These are phyloP conservation scores for Pomacea canaliculata DNA, from an alignment of 2,888 invertebrate species.

Conservation along the genomic window DNA sequence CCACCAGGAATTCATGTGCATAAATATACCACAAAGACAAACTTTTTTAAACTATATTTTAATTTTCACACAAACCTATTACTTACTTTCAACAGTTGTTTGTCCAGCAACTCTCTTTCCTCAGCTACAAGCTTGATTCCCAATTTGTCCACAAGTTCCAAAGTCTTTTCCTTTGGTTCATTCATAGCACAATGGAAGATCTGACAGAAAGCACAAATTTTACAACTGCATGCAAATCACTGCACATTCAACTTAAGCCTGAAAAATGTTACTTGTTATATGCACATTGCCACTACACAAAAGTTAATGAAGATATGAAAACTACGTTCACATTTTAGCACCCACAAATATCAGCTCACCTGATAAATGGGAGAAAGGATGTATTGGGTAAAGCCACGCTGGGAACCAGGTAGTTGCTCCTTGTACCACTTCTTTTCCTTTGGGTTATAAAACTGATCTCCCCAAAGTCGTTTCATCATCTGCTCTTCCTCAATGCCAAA, in stretches of 20 bases:
- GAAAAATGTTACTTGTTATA: too few relatives aligned
- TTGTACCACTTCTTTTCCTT: slow-evolving; percentile 96
- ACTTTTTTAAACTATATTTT: too few relatives aligned
- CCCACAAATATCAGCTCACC: slow-evolving; percentile 71
- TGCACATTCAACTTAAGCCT: too few relatives aligned
- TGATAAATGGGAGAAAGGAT: slow-evolving; percentile 99
- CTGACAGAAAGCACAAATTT: slow-evolving; percentile 27
- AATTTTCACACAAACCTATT: too few relatives aligned
- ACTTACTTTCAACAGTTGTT: slow-evolving; percentile 88
- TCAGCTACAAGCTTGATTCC: slow-evolving; percentile 92
- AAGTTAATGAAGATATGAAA: too few relatives aligned
- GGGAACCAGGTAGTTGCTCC: slow-evolving; percentile 32
- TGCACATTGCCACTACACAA: too few relatives aligned
- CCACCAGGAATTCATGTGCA: too few relatives aligned
- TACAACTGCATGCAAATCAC: too few relatives aligned
- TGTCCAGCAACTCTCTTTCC: slow-evolving; percentile 96
- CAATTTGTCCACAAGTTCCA: slow-evolving; percentile 88
- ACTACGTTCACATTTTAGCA: too few relatives aligned
- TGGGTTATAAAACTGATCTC: slow-evolving; percentile 98
- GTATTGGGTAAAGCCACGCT: slow-evolving; percentile 97
- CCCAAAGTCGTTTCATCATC: slow-evolving; percentile 95
- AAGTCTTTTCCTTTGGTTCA: slow-evolving; percentile 80
- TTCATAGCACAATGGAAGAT: slow-evolving; percentile 55
- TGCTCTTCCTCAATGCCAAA: slow-evolving; percentile 91
- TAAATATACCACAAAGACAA: too few relatives aligned